Conservation (phyloP, 2,113 vertebrate species). For the Lepus timidus region DNA sequence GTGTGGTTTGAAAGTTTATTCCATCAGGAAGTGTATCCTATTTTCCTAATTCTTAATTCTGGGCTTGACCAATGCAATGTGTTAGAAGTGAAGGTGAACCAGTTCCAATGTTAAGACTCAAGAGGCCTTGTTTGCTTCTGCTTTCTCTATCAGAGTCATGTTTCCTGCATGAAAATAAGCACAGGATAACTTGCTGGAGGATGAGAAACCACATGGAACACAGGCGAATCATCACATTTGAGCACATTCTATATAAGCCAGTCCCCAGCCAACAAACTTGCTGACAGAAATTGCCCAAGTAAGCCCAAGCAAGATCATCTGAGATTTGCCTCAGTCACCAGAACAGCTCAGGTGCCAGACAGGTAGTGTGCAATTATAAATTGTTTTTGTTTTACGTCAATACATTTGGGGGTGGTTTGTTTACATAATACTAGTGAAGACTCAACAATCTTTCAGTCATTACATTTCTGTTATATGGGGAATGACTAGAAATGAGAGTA, state of each 20-base stretch:
- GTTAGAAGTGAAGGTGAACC: background rate
- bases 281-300: background rate
- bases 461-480: background rate
- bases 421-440: background rate
- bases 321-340: background rate
- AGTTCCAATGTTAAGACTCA: background rate
- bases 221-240: background rate
- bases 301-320: background rate
- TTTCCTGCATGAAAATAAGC: background rate
- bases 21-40: background rate
- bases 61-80: background rate
- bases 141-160: background rate
- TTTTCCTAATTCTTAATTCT: background rate
- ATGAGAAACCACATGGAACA: background rate
- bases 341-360: background rate
- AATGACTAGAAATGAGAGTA: background rate
- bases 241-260: background rate
- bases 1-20: background rate
- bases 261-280: background rate
- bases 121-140: background rate
- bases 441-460: background rate
- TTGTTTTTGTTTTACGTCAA: background rate
- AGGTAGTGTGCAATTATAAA: background rate
- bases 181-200: background rate
- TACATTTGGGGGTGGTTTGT: background rate